A percentile compares a stretch with the other conserved stretches of the same genome.
Conservation (phyloP, 2,797 vertebrate species). For the Ctenopoma kingsleyae region DNA sequence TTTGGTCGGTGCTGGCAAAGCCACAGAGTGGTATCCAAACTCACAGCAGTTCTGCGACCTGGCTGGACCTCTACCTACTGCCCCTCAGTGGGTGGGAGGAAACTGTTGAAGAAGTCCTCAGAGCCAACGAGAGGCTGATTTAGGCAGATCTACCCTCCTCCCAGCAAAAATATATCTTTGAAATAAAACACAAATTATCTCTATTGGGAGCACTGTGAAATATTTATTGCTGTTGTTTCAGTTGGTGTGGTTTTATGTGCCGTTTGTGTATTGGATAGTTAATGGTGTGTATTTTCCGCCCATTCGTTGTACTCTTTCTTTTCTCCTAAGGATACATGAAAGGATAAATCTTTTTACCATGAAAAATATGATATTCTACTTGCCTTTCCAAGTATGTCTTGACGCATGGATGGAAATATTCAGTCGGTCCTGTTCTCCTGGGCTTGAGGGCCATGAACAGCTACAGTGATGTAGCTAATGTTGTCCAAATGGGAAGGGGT, state of each 20-base stretch:
- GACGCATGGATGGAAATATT: constrained; percentile 47
- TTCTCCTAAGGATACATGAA: constrained; percentile 50
- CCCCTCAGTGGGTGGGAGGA: constrained; percentile 46
- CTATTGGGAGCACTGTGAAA: constrained; percentile 62
- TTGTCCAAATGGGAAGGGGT: constrained; percentile 52
- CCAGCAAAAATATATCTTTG: constrained; percentile 63
- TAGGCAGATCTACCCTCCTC: constrained; percentile 63
- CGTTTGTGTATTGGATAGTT: constrained; percentile 67
- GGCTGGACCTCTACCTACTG: constrained; percentile 60
- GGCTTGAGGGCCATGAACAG: constrained; percentile 32
- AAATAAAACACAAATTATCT: constrained; percentile 73
- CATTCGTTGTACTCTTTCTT: constrained; percentile 39
- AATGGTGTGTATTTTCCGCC: constrained; percentile 57
- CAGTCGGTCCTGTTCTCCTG: constrained; percentile 25
- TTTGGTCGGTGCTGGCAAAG: constrained; percentile 69
- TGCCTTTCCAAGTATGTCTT: constrained; percentile 33
- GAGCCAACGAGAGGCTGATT: constrained; percentile 60
- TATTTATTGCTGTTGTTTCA: constrained; percentile 78
- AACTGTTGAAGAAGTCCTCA: constrained; percentile 46
- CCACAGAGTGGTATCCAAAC: constrained; percentile 64
- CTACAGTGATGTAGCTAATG: constrained; percentile 45
- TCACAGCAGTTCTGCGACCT: constrained; percentile 71
- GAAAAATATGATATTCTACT: constrained; percentile 47
- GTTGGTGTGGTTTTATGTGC: constrained; percentile 72
- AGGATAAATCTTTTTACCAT: constrained; percentile 61